Evolutionary conservation across 2,888 invertebrate species (phyloP).

Genomic region (Brenthis daphne): DNA sequence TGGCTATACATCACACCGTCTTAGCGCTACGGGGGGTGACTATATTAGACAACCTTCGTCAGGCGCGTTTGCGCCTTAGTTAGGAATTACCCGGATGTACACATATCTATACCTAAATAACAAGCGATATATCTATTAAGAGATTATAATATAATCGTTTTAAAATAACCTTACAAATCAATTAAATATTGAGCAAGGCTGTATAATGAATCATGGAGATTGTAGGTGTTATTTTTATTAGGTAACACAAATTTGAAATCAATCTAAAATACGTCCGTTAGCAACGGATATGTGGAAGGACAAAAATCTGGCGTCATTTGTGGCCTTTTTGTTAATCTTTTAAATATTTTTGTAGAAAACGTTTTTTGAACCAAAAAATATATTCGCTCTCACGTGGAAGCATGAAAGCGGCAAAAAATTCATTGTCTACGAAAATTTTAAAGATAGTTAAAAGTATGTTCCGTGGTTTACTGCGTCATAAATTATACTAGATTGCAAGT

Average conservation of each 20-base stretch:
- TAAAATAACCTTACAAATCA: slow-evolving; percentile 28
- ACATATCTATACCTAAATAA: slow-evolving; percentile 9
- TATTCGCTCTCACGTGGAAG: slow-evolving; percentile 21
- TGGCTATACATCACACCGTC: slow-evolving; percentile 77
- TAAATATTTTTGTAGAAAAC: background rate
- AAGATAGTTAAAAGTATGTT: slow-evolving; percentile 26
- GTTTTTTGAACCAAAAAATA: background rate
- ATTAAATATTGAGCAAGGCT: slow-evolving; percentile 34
- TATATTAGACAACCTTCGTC: slow-evolving; percentile 80
- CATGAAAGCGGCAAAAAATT: slow-evolving; percentile 32
- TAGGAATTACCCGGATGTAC: slow-evolving; percentile 36
- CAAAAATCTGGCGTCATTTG: slow-evolving; percentile 20
- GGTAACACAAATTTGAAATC: slow-evolving; percentile 20
- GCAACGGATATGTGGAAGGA: slow-evolving; percentile 31
- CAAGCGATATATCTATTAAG: slow-evolving; percentile 15
- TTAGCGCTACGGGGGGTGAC: slow-evolving; percentile 72
- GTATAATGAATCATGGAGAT: slow-evolving; percentile 29
- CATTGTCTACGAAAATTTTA: slow-evolving; percentile 35
- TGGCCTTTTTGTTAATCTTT: slow-evolving; percentile 13
- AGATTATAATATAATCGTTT: slow-evolving; percentile 24
- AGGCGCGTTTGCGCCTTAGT: slow-evolving; percentile 50
- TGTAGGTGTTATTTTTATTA: slow-evolving; percentile 25
- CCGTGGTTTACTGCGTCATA: slow-evolving; percentile 45
- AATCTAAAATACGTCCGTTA: slow-evolving; percentile 30
- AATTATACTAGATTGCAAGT: slow-evolving; percentile 48